Evolutionary conservation across 1,140 invertebrate species (phyloP), one percentile per base, ranked within the genome.

Genomic region (Contarinia nasturtii): DNA sequence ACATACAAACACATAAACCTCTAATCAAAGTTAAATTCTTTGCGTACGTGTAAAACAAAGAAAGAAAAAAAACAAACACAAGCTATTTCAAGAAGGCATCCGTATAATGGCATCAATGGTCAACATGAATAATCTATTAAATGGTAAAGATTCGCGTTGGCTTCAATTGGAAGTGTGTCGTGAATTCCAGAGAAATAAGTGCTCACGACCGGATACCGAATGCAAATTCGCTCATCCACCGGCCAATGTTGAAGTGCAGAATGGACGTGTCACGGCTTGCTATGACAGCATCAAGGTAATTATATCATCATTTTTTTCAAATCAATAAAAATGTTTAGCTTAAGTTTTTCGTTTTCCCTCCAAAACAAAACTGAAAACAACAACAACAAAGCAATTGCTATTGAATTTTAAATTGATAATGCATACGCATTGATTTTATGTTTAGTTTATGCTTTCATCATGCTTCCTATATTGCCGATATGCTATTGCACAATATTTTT

Each of bases 251-350:
- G 96, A 99, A 74, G 91, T 98, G 56, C 94, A 98, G 74, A 98
- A 98, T 72, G 96, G 96, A 67, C 79, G 94, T 60, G 96, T 99
- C 58, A 98, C 93, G 53, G 95, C 96, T 55, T 99, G 96, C 77
- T 99, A 98, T 78, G 96, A 99, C 75, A 96, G 91, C 68, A 98
- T 99, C 69, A 99, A 99, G 92, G 96, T 98, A 75, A 76, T 80
- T 67, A 51, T n/a, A n/a, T n/a, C n/a, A n/a, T n/a, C n/a, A n/a
- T n/a, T n/a, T n/a, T n/a, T n/a, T n/a, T n/a, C n/a, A n/a, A n/a
- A n/a, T n/a, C n/a, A n/a, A n/a, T n/a, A n/a, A n/a, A n/a, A n/a
- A n/a, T n/a, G n/a, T n/a, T n/a, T n/a, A n/a, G n/a, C n/a, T n/a
- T n/a, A n/a, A n/a, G n/a, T n/a, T n/a, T n/a, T n/a, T n/a, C n/a